A percentile compares a stretch with the other conserved stretches of the same genome.
Conservation (phyloP, 30 jellyfish, hydroid and myxozoan species). For the Nemopilema nomurai region DNA sequence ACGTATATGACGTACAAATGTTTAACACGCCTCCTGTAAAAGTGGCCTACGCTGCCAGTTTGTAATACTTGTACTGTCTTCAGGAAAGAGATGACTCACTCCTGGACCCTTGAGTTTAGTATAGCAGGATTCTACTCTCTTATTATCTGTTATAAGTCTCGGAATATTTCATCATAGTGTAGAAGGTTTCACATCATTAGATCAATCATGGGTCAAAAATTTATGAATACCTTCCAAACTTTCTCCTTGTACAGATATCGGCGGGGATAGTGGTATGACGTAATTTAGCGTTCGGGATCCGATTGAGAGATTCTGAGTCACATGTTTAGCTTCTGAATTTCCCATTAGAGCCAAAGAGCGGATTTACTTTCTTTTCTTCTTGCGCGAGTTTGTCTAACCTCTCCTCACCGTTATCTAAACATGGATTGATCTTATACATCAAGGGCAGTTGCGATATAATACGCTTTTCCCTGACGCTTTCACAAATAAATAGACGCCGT, state of each 20-base stretch:
- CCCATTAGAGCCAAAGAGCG: background rate
- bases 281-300: background rate
- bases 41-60: no score
- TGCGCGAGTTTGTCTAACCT: background rate
- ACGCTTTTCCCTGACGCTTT: background rate
- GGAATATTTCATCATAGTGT: no score
- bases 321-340: background rate
- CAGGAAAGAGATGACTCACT: no score
- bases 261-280: background rate
- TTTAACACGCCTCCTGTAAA: no score
- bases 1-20: no score
- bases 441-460: background rate
- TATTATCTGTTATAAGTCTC: no score
- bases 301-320: background rate
- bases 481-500: background rate
- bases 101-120: no score
- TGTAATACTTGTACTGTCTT: no score
- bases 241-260: background rate
- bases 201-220: no score
- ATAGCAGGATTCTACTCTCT: no score
- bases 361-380: background rate
- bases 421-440: background rate
- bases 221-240: no score
- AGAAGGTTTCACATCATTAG: no score
- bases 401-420: background rate